These are phyloP conservation scores for Channa striata DNA, from an alignment of 2,797 vertebrate species.

Conservation along the genomic window DNA sequence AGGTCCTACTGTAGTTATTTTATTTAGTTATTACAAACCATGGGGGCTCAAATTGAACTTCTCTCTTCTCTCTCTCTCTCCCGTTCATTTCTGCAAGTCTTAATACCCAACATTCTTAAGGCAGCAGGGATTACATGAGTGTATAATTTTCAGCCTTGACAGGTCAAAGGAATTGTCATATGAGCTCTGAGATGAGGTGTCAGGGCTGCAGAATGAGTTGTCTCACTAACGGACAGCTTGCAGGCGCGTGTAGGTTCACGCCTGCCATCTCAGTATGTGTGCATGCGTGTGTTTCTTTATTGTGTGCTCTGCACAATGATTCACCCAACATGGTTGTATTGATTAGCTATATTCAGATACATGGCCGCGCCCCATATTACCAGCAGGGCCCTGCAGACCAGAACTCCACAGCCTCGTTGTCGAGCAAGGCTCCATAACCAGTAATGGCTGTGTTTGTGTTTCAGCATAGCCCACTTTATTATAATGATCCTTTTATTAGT, in stretches of 20 bases:
- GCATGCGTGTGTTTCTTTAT: constrained; percentile 2
- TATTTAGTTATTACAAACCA: constrained; percentile 56
- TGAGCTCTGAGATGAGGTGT: constrained; percentile 67
- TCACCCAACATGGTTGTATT: constrained; percentile 56
- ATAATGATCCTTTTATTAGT: constrained; percentile 68
- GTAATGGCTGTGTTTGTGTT: constrained; percentile 68
- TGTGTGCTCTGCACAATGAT: constrained; percentile 46
- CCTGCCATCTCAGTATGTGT: constrained; percentile 16
- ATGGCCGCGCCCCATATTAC: constrained; percentile 42
- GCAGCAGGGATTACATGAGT: constrained; percentile 69
- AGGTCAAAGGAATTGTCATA: constrained; percentile 70
- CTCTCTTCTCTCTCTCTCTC: constrained; percentile 35
- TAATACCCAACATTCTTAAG: constrained; percentile 63
- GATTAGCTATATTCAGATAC: constrained; percentile 65
- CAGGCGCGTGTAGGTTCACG: constrained; percentile 28
- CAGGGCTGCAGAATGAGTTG: constrained; percentile 59
- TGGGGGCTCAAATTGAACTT: constrained; percentile 36
- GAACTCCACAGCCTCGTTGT: constrained; percentile 52
- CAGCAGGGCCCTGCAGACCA: constrained; percentile 30
- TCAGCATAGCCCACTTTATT: constrained; percentile 62
- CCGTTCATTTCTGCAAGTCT: constrained; percentile 51
- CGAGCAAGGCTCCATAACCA: constrained; percentile 44
- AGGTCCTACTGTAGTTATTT: constrained; percentile 45
- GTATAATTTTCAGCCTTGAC: constrained; percentile 71
- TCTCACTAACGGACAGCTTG: constrained; percentile 58